These are phyloP conservation scores for Drosophila nigrodunni DNA, from an alignment of 1,140 invertebrate genomes.

Conservation along the genomic window DNA sequence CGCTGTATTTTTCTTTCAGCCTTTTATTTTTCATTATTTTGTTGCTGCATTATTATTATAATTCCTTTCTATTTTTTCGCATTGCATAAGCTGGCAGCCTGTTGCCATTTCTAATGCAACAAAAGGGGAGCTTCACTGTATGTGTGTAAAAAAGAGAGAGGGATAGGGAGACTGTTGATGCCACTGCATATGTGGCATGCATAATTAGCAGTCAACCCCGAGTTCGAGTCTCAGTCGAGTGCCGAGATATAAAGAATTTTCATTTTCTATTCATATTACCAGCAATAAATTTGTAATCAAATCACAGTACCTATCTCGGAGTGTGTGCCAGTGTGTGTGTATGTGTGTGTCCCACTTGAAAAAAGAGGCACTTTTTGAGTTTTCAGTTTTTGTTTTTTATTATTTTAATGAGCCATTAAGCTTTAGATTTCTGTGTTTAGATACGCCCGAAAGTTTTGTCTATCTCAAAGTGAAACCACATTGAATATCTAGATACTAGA, in stretches of 20 bases:
- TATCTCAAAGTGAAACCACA: constrained; percentile 9
- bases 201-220: constrained; percentile 68
- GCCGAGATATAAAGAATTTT: constrained; percentile 56
- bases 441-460: constrained; percentile 67
- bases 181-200: constrained; percentile 72
- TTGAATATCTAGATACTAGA: background rate
- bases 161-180: constrained; percentile 4
- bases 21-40: constrained; percentile 54
- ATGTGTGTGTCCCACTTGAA: constrained; percentile 28
- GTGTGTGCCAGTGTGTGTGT: constrained; percentile 15
- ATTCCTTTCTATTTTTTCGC: constrained; percentile 64
- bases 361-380: constrained; percentile 1
- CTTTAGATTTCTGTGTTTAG: constrained; percentile 79
- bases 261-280: constrained; percentile 75
- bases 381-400: constrained; percentile 15
- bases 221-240: constrained; percentile 40
- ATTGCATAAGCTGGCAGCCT: constrained; percentile 61
- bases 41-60: constrained; percentile 72
- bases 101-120: constrained; percentile 72
- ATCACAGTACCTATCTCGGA: constrained; percentile 28
- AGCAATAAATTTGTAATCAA: constrained; percentile 80
- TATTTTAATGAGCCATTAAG: constrained; percentile 79
- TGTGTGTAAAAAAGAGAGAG: background rate
- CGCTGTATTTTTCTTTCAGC: constrained; percentile 15
- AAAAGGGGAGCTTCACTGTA: background rate